Evolutionary conservation across 1,140 invertebrate species (phyloP), one percentile per base, ranked within the genome.

Genomic region (Drosophila equinoxialis): DNA sequence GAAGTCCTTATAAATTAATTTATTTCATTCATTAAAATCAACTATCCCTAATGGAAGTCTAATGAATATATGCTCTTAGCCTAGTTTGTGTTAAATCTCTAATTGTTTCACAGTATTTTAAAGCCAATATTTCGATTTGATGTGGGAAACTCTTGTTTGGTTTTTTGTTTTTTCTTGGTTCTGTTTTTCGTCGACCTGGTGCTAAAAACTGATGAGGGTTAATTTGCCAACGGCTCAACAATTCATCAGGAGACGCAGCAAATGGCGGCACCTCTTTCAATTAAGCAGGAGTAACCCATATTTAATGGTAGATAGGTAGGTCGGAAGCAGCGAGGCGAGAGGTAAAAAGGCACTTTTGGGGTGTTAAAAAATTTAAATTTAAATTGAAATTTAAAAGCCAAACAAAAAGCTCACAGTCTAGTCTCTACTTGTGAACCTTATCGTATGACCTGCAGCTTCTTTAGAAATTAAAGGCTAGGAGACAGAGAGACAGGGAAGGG

Each of bases 341-440:
- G 23, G 33, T 45, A 55, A 30, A 55, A 64, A 62, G 45, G 39
- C 65, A 59, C 65, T 41, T 20, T 30, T 64, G 14, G 81, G 57
- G 33, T 45, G 83, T 76, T 30, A 79, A 87, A 84, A 87, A 87
- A 87, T 89, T 87, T 74, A 89, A 89, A 87, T 87, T 87, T 89
- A 87, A 87, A 87, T 89, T 87, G 74, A 89, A 89, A 87, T 87
- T 87, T 89, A 81, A 87, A 87, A 87, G 80, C 80, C 81, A 84
- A 87, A 80, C 84, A 87, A 79, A 77, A 55, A 51, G 33, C 58
- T 10, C 42, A 30, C 11, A n/a, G 13, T 17, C 37, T 35, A 54
- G 68, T 58, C 67, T 17, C 26, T 10, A 26, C 51, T 42, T 42
- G 57, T 64, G 55, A 74, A 63, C 67, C 35, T 89, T 89, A 89